Evolutionary conservation across 2,113 vertebrate species (phyloP).

Genomic region (Saccopteryx bilineata): DNA sequence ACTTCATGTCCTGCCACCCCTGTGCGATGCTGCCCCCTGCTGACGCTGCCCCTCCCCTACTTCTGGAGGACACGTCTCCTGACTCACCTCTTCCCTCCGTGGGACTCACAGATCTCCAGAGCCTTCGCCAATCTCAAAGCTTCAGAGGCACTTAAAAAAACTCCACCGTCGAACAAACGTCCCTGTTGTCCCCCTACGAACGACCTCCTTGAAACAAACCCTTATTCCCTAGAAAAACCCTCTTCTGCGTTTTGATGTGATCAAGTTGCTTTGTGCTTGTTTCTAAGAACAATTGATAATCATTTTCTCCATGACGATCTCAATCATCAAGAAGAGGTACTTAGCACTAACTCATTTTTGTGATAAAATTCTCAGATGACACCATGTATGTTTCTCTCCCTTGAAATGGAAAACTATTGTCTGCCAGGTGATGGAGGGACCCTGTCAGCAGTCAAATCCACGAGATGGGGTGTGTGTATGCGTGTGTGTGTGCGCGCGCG

Average conservation of each 20-base stretch:
- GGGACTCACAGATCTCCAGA: background rate
- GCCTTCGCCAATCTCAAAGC: background rate
- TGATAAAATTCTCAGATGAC: slow-evolving; percentile 74
- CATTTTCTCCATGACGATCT: slow-evolving; percentile 80
- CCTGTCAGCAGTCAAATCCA: slow-evolving; percentile 66
- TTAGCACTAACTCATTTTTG: slow-evolving; percentile 63
- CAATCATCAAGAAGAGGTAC: slow-evolving; percentile 74
- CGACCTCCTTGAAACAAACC: slow-evolving; percentile 67
- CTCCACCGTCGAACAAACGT: background rate
- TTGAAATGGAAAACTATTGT: slow-evolving; percentile 68
- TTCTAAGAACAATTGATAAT: slow-evolving; percentile 83
- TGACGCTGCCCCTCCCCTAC: background rate
- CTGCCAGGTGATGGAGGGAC: slow-evolving; percentile 78
- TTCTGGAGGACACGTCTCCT: background rate
- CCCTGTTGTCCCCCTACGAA: slow-evolving; percentile 67
- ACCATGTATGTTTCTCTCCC: slow-evolving; percentile 77
- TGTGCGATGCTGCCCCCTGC: no score
- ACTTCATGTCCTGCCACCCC: background rate
- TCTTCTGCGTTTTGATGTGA: slow-evolving; percentile 82
- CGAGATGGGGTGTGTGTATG: slow-evolving; percentile 62
- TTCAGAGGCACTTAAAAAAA: slow-evolving; percentile 1
- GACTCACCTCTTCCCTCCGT: background rate
- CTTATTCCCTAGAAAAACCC: slow-evolving; percentile 71
- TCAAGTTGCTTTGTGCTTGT: slow-evolving; percentile 81
- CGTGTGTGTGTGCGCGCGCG: no score